Evolutionary conservation across 2,797 vertebrate species (phyloP), one percentile per base, ranked within the genome.

Genomic region (Hozukius guyotensis): DNA sequence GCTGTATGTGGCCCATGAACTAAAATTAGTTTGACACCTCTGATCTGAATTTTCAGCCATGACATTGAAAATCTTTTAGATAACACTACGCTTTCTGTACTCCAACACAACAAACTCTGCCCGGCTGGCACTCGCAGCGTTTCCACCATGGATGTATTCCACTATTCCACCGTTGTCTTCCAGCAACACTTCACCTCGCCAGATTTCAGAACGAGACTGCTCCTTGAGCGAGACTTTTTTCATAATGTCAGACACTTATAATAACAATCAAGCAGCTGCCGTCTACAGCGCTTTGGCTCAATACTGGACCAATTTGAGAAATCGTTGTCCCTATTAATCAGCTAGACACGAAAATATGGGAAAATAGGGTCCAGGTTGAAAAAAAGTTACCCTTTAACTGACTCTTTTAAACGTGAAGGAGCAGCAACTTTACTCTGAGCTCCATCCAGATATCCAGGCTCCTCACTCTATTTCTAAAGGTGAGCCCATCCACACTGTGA

Each of bases 331-430:
- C 49, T n/a, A 52, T 52, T n/a, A 52, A 52, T n/a, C 49, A 52
- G 18, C 49, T 20, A 8, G 42, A 46, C 42, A 46, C 42, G 0
- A 52, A 49, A n/a, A n/a, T 0, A 52, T 52, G 49, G 49, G 49
- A 52, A 52, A 2, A n/a, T 20, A 52, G 16, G 16, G 16, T 46
- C 16, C 16, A 0, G 0, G 38, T 42, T 6, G 38, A 42, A 42
- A 42, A 42, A 42, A 16, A 2, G 38, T 16, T 2, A 2, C 18
- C 18, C 46, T 49, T 49, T 49, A 20, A 20, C 25, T 11, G 49
- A 75, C 72, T 77, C 59, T 18, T 63, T 77, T 72, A 64, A 72
- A 71, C n/a, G 27, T 34, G 31, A 83, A 61, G 64, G 62, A 78
- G 57, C 73, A 66, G 61, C 36, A 6, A 11, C 63, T 32, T 29